phyloP scores from a whole-genome alignment of 2,888 invertebrate genomes.

The Phyllotreta cruciferae region DNA sequence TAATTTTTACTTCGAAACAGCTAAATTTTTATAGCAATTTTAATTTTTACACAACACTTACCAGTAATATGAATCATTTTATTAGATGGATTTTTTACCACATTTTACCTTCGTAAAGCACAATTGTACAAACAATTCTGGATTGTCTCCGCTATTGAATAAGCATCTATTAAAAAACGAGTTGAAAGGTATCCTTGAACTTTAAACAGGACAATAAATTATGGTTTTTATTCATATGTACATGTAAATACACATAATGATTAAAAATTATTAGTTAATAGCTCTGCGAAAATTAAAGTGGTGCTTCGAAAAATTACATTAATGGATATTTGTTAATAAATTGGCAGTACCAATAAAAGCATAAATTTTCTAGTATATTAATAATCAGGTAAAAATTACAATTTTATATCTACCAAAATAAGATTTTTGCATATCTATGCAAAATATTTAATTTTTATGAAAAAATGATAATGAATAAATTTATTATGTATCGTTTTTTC shows the following conservation, averaged over 20 bases:
- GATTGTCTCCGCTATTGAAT: neutral
- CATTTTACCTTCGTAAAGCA: neutral
- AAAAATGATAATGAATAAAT: too few species aligned
- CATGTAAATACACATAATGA: neutral
- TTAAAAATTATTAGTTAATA: neutral
- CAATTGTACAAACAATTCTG: neutral
- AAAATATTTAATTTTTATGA: too few species aligned
- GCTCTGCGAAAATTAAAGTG: neutral
- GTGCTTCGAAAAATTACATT: too few species aligned
- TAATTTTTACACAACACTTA: neutral
- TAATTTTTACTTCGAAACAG: too few species aligned
- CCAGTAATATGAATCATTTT: conserved; percentile 11
- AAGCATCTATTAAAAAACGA: conserved; percentile 2
- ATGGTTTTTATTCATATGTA: neutral
- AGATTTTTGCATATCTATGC: too few species aligned
- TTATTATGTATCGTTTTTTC: too few species aligned
- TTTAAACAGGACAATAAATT: conserved; percentile 5
- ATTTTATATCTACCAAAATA: too few species aligned
- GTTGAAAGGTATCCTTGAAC: conserved; percentile 4
- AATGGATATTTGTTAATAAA: too few species aligned
- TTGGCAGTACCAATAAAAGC: too few species aligned
- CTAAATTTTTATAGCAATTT: too few species aligned
- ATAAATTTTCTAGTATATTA: too few species aligned
- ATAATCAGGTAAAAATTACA: too few species aligned
- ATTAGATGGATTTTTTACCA: neutral